Evolutionary conservation across 2,888 invertebrate genomes (phyloP).

Genomic region (Pterostichus madidus): DNA sequence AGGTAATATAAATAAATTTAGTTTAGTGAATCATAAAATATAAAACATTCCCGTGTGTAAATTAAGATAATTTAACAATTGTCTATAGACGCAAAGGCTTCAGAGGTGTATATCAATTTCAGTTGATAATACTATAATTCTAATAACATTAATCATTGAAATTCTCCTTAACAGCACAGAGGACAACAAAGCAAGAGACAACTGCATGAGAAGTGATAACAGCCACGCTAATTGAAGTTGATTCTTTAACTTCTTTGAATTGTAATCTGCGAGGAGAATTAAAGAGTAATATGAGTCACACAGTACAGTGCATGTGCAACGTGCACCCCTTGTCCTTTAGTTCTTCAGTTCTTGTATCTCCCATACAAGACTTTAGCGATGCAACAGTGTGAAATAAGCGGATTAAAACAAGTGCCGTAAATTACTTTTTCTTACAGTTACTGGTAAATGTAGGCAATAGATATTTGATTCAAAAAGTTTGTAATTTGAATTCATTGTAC

Average conservation of each 20-base stretch:
- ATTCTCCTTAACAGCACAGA: too few species aligned
- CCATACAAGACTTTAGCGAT: neutral
- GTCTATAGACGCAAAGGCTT: neutral
- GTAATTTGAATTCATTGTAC: neutral
- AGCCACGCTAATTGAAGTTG: constrained; percentile 21
- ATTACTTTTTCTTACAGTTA: constrained; percentile 21
- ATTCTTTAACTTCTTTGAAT: constrained; percentile 39
- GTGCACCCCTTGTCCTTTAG: neutral
- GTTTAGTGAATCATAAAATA: neutral
- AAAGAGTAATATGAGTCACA: constrained; percentile 31
- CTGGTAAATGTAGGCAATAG: neutral
- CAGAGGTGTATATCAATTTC: neutral
- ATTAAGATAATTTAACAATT: neutral
- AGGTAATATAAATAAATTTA: neutral
- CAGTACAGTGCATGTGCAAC: constrained; percentile 17
- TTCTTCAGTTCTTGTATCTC: neutral
- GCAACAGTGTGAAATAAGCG: constrained; percentile 41
- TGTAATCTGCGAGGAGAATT: constrained; percentile 19
- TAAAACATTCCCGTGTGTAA: neutral
- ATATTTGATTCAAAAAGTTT: neutral
- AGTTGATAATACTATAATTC: neutral
- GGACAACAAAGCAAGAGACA: constrained; percentile 22
- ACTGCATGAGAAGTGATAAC: constrained; percentile 26
- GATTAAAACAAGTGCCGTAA: constrained; percentile 19
- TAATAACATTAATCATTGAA: too few species aligned